phyloP scores from a whole-genome alignment of 2,113 vertebrate species.

The Notiomystis cincta region DNA sequence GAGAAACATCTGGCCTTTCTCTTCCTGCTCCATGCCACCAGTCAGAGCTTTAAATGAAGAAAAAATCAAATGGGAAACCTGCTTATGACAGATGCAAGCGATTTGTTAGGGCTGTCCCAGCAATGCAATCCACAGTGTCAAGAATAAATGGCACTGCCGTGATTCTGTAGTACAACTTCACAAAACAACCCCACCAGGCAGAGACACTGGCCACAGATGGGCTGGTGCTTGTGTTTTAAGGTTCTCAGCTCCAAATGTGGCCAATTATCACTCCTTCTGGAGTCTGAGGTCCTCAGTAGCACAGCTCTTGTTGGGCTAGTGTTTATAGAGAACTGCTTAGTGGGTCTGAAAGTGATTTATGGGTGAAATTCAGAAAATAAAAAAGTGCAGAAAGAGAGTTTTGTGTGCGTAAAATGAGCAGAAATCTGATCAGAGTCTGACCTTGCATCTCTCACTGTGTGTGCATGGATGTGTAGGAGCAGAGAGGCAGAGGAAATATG shows the following conservation, averaged over 20 bases:
- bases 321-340: not conserved
- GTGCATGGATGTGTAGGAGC: not conserved
- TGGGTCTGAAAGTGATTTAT: not conserved
- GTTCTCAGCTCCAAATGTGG: not conserved
- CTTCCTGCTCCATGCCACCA: not conserved
- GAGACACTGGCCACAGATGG: not conserved
- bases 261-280: not conserved
- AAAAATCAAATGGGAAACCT: not conserved
- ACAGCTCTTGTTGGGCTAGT: not conserved
- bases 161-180: not conserved
- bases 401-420: not conserved
- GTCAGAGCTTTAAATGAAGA: not conserved
- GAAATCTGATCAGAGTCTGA: not conserved
- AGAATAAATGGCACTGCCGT: not conserved
- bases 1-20: not conserved
- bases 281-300: not conserved
- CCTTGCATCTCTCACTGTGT: not conserved
- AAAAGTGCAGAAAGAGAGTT: not conserved
- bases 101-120: not conserved
- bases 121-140: not conserved
- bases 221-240: not conserved
- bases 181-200: not conserved
- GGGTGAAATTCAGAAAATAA: not conserved
- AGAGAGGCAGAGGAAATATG: slow-evolving; percentile 35
- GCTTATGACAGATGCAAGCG: not conserved